phyloP scores from a whole-genome alignment of 2,113 vertebrate genomes.

The Pterocles gutturalis region DNA sequence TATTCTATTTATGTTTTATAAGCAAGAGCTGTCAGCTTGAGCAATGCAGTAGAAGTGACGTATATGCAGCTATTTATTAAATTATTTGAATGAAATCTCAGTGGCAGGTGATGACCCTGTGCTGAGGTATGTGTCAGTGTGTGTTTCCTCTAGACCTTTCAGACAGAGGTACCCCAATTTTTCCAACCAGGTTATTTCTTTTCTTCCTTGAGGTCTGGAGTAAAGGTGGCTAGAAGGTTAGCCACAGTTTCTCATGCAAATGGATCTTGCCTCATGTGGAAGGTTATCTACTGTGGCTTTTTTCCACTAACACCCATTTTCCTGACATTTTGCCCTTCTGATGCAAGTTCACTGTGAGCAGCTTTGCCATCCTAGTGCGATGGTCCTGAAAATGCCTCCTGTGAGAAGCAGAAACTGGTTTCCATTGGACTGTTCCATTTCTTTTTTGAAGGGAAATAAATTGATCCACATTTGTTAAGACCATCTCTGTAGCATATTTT shows the following conservation, averaged over 20 bases:
- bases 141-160: neutral
- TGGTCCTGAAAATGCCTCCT: neutral
- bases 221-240: neutral
- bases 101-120: neutral
- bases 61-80: neutral
- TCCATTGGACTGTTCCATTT: neutral
- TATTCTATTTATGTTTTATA: neutral
- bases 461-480: neutral
- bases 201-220: neutral
- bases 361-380: neutral
- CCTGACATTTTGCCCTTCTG: neutral
- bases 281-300: neutral
- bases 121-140: neutral
- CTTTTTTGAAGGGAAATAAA: neutral
- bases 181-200: neutral
- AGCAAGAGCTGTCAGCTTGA: constrained; percentile 8
- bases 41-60: neutral
- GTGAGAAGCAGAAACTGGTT: neutral
- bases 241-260: neutral
- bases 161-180: neutral
- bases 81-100: neutral
- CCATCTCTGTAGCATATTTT: neutral
- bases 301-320: neutral
- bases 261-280: neutral
- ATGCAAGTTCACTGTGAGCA: neutral